Evolutionary conservation across 2,113 vertebrate species (phyloP), one percentile per base, ranked within the genome.

Genomic region (Acanthisitta chloris): DNA sequence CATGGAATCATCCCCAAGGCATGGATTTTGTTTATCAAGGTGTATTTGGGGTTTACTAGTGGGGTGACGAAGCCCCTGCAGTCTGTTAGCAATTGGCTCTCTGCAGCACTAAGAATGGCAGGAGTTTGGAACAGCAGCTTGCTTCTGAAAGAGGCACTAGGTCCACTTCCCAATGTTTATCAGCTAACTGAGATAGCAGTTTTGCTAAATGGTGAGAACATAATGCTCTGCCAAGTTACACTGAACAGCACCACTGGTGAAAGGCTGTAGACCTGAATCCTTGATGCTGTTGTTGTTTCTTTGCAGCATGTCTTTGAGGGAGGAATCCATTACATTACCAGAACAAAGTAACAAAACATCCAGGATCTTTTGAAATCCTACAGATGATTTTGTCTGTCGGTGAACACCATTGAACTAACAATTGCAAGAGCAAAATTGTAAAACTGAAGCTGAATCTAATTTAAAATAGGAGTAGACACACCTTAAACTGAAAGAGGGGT

Each of bases 171-270:
- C n/a, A n/a, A 26, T 31, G 10, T 21, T 40, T 54, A 23, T 49
- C 74, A 67, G 54, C 29, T 49, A 23, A 23, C 42, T 46, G 52
- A 31, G 52, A 46, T 59, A 15, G 45, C 45, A 45, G 5, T 24
- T 25, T 8, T 52, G 45, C 52, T 59, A 61, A 45, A 74, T 38
- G n/a, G 23, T 20, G 19, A 45, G 67, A 54, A 24, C 18, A 98
- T 99, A 90, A 98, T 10, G 98, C 99, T 94, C 98, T 99, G 74
- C 98, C 99, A 65, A 98, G 98, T 98, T 99, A 99, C 97, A 98
- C 98, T 17, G 98, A 98, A 97, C 97, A 99, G 98, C 98, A 99
- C 97, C 98, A 99, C 94, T 99, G 99, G 98, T 98, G 94, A 99
- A 98, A 96, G 92, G 85, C 96, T 94, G 82, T 88, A 96, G 96